Percentiles rank a stretch among this genome's conserved stretches.
phyloP scores from a whole-genome alignment of 2,888 invertebrate genomes.

The Helobdella robusta region DNA sequence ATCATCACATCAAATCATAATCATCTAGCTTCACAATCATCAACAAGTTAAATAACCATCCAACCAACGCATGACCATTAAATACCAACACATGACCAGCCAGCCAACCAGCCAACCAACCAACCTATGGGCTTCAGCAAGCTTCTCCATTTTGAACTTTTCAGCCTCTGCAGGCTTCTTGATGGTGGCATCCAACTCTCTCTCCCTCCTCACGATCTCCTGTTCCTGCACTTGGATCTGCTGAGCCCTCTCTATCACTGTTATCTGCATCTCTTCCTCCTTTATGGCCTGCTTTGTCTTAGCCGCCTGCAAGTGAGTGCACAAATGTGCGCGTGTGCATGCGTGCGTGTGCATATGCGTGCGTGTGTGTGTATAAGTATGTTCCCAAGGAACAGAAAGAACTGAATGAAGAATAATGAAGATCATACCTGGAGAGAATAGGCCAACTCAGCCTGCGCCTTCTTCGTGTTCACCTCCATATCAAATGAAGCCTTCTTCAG shows the following conservation, averaged over 20 bases:
- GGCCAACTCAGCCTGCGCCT: constrained; percentile 51
- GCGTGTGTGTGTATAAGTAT: background rate
- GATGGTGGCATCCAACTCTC: constrained; percentile 82
- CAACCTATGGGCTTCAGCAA: constrained; percentile 79
- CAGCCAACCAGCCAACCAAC: background rate
- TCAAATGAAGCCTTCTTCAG: constrained; percentile 93
- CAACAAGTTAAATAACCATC: background rate
- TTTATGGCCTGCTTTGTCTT: constrained; percentile 66
- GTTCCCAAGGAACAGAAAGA: background rate
- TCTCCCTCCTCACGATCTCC: constrained; percentile 81
- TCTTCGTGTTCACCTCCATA: constrained; percentile 87
- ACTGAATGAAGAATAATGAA: background rate
- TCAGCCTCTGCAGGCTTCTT: constrained; percentile 92
- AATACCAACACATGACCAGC: background rate
- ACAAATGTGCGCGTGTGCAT: too few relatives aligned
- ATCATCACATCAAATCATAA: background rate
- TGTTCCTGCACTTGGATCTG: constrained; percentile 88
- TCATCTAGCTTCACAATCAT: background rate
- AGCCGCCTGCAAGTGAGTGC: constrained; percentile 47
- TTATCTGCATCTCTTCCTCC: constrained; percentile 83
- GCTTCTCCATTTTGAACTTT: constrained; percentile 75
- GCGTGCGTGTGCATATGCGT: too few relatives aligned
- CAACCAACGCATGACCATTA: background rate
- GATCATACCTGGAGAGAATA: constrained; percentile 50
- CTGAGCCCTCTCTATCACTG: constrained; percentile 74